Evolutionary conservation across 2,888 invertebrate genomes (phyloP).

Genomic region (Oscheius sp.): DNA sequence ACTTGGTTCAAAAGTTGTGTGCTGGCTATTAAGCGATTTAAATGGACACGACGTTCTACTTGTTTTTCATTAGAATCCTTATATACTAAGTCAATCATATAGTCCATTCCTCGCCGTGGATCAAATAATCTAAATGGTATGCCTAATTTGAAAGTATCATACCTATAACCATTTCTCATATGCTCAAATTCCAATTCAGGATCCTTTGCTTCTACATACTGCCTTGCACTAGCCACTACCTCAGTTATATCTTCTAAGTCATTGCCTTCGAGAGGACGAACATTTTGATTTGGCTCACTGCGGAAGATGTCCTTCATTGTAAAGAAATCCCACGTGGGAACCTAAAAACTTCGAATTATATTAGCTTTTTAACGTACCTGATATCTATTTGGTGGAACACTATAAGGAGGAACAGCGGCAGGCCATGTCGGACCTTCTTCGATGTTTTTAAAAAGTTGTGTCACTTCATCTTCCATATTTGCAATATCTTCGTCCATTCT

Average conservation of each 20-base stretch:
- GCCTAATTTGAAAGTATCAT: too few species aligned
- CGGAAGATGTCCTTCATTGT: conserved; percentile 84
- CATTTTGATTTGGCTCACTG: conserved; percentile 82
- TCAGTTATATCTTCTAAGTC: conserved; percentile 78
- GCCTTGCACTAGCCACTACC: conserved; percentile 71
- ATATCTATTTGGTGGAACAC: conserved; percentile 78
- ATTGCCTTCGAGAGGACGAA: conserved; percentile 74
- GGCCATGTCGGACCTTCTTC: conserved; percentile 79
- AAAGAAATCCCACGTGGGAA: conserved; percentile 86
- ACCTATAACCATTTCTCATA: conserved; percentile 62
- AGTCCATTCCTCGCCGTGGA: conserved; percentile 85
- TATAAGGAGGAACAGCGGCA: conserved; percentile 78
- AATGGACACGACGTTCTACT: conserved; percentile 76
- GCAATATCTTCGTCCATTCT: conserved; percentile 69
- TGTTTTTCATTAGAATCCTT: conserved; percentile 32
- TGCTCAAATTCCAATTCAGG: conserved; percentile 61
- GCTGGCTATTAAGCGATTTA: conserved; percentile 84
- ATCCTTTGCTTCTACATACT: conserved; percentile 45
- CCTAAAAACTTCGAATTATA: conserved; percentile 77
- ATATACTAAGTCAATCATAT: conserved; percentile 78
- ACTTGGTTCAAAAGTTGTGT: conserved; percentile 84
- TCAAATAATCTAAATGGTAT: conserved; percentile 78
- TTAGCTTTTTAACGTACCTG: conserved; percentile 41
- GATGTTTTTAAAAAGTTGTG: conserved; percentile 68
- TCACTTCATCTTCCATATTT: conserved; percentile 72